Evolutionary conservation across 2,797 vertebrate genomes (phyloP), one percentile per base, ranked within the genome.

Genomic region (Myotis vivesi): DNA sequence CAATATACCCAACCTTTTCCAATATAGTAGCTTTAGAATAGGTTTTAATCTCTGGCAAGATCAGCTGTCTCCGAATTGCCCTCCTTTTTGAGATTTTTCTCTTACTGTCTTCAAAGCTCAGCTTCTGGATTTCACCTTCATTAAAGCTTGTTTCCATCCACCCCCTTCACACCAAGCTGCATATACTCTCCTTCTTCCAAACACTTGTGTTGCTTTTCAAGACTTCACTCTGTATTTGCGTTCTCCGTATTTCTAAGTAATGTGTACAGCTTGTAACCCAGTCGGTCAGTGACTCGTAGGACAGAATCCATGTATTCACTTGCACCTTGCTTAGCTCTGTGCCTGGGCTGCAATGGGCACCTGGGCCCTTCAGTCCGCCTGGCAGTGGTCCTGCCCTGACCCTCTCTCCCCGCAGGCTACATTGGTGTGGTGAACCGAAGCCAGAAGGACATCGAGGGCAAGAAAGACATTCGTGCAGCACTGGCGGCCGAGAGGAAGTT

Each of bases 401-500:
- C 28, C 20, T 12, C 4, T 96, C 8, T 86, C 79, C 19, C 16
- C 68, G 15, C 85, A 99, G 99, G 99, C 57, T 99, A 99, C 93
- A 99, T 99, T 59, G 99, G 99, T 2, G 99, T 99, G 66, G 99
- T 99, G 90, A 99, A 99, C 98, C 99, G 99, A 93, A 99, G 99
- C 97, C 99, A 99, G 98, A 99, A 99, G 97, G 99, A 99, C 97
- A 99, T 99, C 0, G 99, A 99, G 95, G 99, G 99, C 38, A 99
- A 98, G 97, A 99, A 99, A 97, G 99, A 99, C 97, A 99, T 99
- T 94, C 98, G 99, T 0, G 98, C 98, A 8, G 99, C 99, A 13
- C 94, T 99, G 97, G 99, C 98, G 0, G 99, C 99, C 6, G 99
- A 99, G 98, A 99, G 99, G 95, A 99, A 99, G 97, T 99, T 99